Evolutionary conservation across 2,797 vertebrate genomes (phyloP), one percentile per base, ranked within the genome.

Genomic region (Gymnothorax javanicus): DNA sequence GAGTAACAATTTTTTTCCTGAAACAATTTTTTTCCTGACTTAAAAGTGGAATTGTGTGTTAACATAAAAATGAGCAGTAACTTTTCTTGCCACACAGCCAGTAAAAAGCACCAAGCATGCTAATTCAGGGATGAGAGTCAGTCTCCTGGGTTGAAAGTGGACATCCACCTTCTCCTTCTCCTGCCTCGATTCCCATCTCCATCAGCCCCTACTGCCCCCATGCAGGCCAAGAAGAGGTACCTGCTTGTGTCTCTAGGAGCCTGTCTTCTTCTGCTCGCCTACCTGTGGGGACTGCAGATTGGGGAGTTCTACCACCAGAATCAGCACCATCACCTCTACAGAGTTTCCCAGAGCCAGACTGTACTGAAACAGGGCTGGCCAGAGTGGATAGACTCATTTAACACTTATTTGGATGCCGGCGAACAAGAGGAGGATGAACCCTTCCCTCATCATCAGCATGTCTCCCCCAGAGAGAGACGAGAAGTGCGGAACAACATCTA

Each of bases 141-240:
- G 83, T 84, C 79, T 89, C 27, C 85, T 88, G 89, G 90, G 91
- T 90, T 92, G 90, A 91, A 84, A 64, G 89, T 84, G 89, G 87
- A 82, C 69, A 88, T 43, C 79, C 87, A 87, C 25, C 67, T 54
- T 87, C 58, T 87, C 87, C 13, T 79, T 77, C 56, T 89, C 73
- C 85, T 82, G 88, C 88, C 84, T 89, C 73, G 59, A 90, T 59
- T 85, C 87, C 77, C 89, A 90, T 90, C 90, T 90, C 87, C 86
- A 86, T 91, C 89, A 88, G 89, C 87, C 85, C 93, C 94, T 91
- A 27, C 95, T 95, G 96, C 93, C 96, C 96, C 96, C 96, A 97
- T 97, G 96, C 96, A 97, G 96, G 96, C 96, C 93, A 97, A 95
- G 96, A 97, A 97, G 95, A 95, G 96, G 92, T 97, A 96, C 95